Percentiles rank a stretch among this genome's conserved stretches.
Conservation (phyloP, 2,797 vertebrate genomes). For the Falco novaeseelandiae region DNA sequence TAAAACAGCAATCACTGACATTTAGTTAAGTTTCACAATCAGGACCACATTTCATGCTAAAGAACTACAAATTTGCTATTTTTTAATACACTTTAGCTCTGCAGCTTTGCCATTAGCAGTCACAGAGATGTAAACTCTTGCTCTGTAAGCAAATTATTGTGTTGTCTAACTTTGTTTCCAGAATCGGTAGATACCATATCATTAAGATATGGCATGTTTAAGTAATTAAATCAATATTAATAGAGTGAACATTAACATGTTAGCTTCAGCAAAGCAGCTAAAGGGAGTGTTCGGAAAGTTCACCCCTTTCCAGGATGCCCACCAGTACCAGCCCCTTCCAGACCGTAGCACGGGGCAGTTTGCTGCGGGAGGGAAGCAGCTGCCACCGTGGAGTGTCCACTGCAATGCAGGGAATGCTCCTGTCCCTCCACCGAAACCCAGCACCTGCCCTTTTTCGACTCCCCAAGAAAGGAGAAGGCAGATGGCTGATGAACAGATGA, state of each 20-base stretch:
- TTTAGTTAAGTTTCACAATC: not conserved
- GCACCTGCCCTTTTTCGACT: not conserved
- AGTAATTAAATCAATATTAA: constrained; percentile 27
- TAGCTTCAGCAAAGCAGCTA: not conserved
- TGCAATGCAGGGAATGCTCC: not conserved
- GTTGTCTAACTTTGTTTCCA: not conserved
- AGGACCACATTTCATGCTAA: not conserved
- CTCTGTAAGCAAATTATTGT: not conserved
- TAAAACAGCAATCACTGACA: not conserved
- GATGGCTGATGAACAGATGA: not conserved
- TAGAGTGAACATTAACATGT: not conserved
- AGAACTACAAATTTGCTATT: not conserved
- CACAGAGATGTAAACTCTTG: not conserved
- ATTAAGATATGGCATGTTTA: not conserved
- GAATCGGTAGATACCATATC: not conserved
- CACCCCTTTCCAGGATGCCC: not conserved
- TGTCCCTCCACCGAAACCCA: not conserved
- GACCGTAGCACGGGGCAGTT: not conserved
- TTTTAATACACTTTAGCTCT: not conserved
- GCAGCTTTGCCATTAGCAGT: not conserved
- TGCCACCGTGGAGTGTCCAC: not conserved
- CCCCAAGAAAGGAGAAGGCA: not conserved
- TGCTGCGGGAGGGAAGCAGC: accelerated
- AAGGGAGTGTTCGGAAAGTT: not conserved
- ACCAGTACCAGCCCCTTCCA: not conserved